These are phyloP conservation scores for Lepidurus apus DNA, from an alignment of 1,140 invertebrate genomes.

Conservation along the genomic window DNA sequence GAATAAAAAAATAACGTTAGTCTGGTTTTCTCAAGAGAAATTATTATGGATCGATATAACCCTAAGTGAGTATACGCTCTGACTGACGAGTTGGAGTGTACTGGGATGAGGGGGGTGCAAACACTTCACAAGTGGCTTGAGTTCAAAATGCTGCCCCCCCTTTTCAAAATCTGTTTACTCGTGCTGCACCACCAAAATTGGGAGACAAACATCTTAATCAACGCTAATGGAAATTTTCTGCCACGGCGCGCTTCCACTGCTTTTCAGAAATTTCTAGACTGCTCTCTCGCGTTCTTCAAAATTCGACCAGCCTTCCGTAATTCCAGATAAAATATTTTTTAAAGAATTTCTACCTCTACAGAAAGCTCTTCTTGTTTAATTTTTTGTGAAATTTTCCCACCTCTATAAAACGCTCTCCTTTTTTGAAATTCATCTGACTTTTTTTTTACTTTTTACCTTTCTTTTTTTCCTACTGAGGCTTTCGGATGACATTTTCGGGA, in stretches of 20 bases:
- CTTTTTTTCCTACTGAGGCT: no score
- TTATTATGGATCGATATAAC: conserved; percentile 22
- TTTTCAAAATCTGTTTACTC: neutral
- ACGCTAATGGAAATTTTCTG: neutral
- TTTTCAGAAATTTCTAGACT: neutral
- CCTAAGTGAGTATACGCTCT: conserved; percentile 12
- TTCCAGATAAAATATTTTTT: no score
- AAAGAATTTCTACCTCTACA: no score
- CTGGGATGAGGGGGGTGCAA: neutral
- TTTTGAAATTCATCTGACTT: no score
- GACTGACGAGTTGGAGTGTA: neutral
- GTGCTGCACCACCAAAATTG: neutral
- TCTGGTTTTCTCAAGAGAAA: neutral
- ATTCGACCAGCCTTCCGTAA: no score
- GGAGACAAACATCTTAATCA: conserved; percentile 4
- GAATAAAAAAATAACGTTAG: neutral
- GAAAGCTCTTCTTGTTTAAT: no score
- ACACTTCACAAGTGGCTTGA: conserved; percentile 13
- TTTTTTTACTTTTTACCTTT: no score
- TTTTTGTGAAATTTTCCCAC: no score
- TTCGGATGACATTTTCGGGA: neutral
- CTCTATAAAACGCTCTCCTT: no score
- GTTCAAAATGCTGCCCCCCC: neutral
- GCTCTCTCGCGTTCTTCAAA: no score
- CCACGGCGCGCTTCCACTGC: neutral